Evolutionary conservation across 2,113 vertebrate species (phyloP), one percentile per base, ranked within the genome.

Genomic region (Neogale vison): DNA sequence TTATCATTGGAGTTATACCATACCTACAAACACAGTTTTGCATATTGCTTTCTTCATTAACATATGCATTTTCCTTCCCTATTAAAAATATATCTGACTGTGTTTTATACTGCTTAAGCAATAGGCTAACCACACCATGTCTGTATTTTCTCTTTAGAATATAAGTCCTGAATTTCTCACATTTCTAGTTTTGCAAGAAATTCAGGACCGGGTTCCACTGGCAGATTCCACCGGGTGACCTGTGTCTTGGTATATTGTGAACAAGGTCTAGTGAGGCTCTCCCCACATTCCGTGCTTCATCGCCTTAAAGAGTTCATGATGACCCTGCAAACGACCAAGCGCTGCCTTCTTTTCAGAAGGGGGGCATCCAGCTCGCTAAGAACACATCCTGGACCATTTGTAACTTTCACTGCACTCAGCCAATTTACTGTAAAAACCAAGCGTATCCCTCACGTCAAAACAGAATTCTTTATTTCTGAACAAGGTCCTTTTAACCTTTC

Each of bases 131-230:
- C 98, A 93, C 69, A 88, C 83, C 87, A 86, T 89, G 57, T 77
- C 97, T 98, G 97, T 93, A 97, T 98, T 98, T 98, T 98, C 88
- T 95, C 97, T 96, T 96, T 97, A 96, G 98, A 97, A 96, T 96
- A 94, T 96, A 97, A 97, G 88, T 97, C 97, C 97, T 91, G 96
- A 90, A 97, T 97, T 98, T 98, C 98, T 98, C 93, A 98, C 97
- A 97, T 97, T 98, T 99, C 98, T 98, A 96, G 98, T 98, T 98
- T 87, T 98, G 94, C 98, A 96, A 98, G 98, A 98, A 98, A 97
- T 84, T 97, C 98, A 95, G 95, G 98, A 97, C 89, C 9, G 83
- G 97, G 84, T 98, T 96, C 92, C 96, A 97, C 93, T 86, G 98
- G 55, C 81, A 77, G 97, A 98, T 96, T 97, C 97, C 97, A 98